Conservation (phyloP, 2,888 invertebrate genomes). For the Eubasilissa splendida region DNA sequence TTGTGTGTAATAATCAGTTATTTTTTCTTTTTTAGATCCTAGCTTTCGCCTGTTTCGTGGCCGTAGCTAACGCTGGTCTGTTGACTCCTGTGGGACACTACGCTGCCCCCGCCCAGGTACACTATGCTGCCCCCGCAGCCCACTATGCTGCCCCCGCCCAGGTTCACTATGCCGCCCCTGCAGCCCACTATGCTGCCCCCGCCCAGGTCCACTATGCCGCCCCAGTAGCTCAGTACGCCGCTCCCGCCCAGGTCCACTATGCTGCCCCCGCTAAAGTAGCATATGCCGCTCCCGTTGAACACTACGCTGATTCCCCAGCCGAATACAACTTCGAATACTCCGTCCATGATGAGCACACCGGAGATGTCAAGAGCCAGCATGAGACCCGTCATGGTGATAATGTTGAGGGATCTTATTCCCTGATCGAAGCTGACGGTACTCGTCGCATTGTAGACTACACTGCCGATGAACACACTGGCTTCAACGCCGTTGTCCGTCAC, state of each 20-base stretch:
- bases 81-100: constrained; percentile 49
- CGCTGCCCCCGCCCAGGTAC: constrained; percentile 45
- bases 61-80: constrained; percentile 40
- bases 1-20: neutral
- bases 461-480: constrained; percentile 63
- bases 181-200: constrained; percentile 52
- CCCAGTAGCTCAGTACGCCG: constrained; percentile 50
- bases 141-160: constrained; percentile 20
- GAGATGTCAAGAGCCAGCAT: constrained; percentile 70
- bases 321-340: constrained; percentile 55
- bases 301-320: constrained; percentile 33
- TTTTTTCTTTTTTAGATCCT: constrained; percentile 35
- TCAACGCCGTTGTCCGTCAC: constrained; percentile 54
- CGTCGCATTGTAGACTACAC: constrained; percentile 69
- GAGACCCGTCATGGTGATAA: constrained; percentile 67
- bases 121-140: constrained; percentile 7
- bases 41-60: constrained; percentile 40
- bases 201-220: constrained; percentile 37
- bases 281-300: constrained; percentile 35
- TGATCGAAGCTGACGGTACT: constrained; percentile 65
- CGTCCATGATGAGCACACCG: constrained; percentile 62
- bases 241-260: constrained; percentile 38
- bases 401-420: constrained; percentile 69
- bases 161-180: constrained; percentile 39
- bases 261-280: constrained; percentile 46